These are phyloP conservation scores for Pantherophis guttatus DNA, from an alignment of 2,113 vertebrate genomes.

Conservation along the genomic window DNA sequence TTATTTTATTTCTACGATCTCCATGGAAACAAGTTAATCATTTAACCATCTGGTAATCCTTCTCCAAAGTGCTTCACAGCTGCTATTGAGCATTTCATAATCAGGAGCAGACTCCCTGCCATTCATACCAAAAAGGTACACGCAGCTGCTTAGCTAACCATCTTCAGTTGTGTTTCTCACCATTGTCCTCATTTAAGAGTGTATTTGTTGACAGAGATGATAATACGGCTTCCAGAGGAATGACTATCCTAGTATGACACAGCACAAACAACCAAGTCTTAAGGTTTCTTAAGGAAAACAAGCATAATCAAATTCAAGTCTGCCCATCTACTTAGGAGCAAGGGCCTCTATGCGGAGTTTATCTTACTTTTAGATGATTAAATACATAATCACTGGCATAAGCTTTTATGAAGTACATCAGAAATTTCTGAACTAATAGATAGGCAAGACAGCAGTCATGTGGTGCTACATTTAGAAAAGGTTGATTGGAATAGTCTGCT, in stretches of 20 bases:
- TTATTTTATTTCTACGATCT: constrained; percentile 61
- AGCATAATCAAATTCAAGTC: background rate
- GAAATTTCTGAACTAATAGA: background rate
- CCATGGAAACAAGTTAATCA: constrained; percentile 73
- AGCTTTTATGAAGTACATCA: background rate
- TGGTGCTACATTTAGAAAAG: background rate
- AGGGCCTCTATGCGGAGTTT: background rate
- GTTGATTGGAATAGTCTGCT: background rate
- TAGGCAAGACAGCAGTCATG: background rate
- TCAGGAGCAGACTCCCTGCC: constrained; percentile 63
- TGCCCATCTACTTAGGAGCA: background rate
- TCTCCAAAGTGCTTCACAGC: constrained; percentile 72
- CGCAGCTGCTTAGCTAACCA: constrained; percentile 65
- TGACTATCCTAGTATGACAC: background rate
- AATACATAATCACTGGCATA: background rate
- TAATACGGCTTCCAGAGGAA: background rate
- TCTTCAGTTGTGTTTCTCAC: constrained; percentile 60
- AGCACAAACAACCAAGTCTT: background rate
- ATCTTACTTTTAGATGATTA: background rate
- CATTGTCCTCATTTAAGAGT: constrained; percentile 51
- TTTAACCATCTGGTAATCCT: constrained; percentile 76
- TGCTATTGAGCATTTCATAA: constrained; percentile 70
- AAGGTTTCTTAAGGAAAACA: background rate
- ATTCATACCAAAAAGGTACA: constrained; percentile 69
- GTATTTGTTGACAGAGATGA: constrained; percentile 38